These are phyloP conservation scores for Drosophila emarginata DNA, from an alignment of 2,888 invertebrate genomes.

Conservation along the genomic window DNA sequence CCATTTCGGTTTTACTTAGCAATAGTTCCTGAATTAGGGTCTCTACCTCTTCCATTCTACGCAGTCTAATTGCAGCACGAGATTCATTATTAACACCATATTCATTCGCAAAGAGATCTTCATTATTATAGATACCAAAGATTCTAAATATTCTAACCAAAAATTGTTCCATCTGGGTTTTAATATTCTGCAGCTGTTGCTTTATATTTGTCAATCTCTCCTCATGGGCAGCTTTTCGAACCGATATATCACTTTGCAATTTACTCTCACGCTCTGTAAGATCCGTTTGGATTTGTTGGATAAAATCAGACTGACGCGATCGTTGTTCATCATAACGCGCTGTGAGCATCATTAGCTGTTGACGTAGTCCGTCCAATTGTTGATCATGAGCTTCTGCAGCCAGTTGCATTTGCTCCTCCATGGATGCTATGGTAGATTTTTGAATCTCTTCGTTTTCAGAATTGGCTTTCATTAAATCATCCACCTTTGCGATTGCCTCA, in stretches of 20 bases:
- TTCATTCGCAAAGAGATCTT: not conserved
- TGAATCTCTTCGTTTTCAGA: not conserved
- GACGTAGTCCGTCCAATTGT: not conserved
- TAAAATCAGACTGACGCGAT: not conserved
- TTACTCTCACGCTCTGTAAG: not conserved
- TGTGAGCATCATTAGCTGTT: not conserved
- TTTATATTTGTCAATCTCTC: not conserved
- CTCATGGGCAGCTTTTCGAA: not conserved
- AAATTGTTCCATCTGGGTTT: not conserved
- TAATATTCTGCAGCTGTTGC: no score
- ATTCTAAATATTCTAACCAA: not conserved
- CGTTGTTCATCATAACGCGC: not conserved
- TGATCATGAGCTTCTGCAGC: not conserved
- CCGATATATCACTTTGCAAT: not conserved
- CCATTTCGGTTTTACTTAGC: not conserved
- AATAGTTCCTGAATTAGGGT: not conserved
- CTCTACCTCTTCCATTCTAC: not conserved
- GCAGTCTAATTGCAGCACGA: not conserved
- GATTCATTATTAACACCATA: not conserved
- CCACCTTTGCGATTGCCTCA: not conserved
- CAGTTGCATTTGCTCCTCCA: not conserved
- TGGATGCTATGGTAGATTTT: not conserved
- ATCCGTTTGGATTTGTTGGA: conserved; percentile 3
- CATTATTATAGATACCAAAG: not conserved
- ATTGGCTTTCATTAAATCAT: not conserved